A percentile compares a stretch with the other conserved stretches of the same genome.
phyloP scores from a whole-genome alignment of 2,113 vertebrate genomes.

The Psophia crepitans region DNA sequence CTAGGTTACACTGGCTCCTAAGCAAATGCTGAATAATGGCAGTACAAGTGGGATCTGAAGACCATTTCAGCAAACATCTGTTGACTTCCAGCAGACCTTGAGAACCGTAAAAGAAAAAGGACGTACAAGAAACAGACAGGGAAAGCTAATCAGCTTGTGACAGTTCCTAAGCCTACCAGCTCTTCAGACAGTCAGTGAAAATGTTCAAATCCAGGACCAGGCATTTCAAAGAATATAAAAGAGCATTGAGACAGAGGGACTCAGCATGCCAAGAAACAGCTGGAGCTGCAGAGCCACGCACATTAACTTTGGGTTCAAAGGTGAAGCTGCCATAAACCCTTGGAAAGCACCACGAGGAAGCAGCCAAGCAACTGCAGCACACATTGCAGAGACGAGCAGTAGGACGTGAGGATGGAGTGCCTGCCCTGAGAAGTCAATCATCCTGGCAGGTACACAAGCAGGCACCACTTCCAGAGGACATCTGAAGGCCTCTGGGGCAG shows the following conservation, averaged over 20 bases:
- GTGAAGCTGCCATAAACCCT: background rate
- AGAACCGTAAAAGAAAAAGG: background rate
- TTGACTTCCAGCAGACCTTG: background rate
- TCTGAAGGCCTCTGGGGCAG: background rate
- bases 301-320: background rate
- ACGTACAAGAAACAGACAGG: background rate
- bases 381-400: fast-evolving
- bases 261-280: background rate
- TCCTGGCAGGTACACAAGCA: background rate
- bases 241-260: background rate
- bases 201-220: background rate
- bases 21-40: background rate
- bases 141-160: background rate
- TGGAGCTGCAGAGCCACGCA: background rate
- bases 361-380: background rate
- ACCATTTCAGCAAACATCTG: background rate
- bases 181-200: background rate
- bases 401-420: background rate
- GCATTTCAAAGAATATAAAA: background rate
- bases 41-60: background rate
- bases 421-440: background rate
- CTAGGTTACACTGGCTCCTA: background rate
- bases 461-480: background rate
- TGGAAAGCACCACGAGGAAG: background rate
- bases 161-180: background rate